Percentiles rank a stretch among this genome's conserved stretches.
These are phyloP conservation scores for Acyrthosiphon pisum DNA, from an alignment of 1,140 invertebrate species.

Conservation along the genomic window DNA sequence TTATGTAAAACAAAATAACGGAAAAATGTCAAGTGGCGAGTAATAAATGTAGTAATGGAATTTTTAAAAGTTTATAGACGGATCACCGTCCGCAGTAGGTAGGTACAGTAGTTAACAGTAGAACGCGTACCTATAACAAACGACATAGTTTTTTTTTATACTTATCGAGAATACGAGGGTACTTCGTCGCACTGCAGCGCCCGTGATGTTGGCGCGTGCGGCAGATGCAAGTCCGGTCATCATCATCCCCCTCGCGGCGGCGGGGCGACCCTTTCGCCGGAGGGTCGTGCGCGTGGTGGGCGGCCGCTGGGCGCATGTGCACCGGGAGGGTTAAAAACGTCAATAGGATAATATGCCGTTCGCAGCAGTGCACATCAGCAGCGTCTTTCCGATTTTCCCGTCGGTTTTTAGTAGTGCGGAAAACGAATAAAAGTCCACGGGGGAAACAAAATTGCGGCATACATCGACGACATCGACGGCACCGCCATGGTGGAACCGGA, in stretches of 20 bases:
- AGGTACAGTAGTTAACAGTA: neutral
- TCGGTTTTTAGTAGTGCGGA: neutral
- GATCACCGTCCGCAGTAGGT: neutral
- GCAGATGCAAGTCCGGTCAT: constrained; percentile 18
- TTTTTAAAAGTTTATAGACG: neutral
- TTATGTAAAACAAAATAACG: neutral
- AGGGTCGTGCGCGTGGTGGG: constrained; percentile 23
- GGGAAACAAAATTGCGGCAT: neutral
- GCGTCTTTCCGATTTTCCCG: neutral
- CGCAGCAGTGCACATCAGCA: neutral
- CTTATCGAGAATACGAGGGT: neutral
- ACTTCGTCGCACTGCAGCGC: neutral
- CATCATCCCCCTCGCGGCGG: neutral
- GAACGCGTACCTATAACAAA: neutral
- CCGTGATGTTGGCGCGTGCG: neutral
- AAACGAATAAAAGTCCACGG: neutral
- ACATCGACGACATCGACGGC: constrained; percentile 57
- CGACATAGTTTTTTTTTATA: neutral
- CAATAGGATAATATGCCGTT: constrained; percentile 41
- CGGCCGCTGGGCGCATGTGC: neutral
- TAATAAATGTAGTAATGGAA: neutral
- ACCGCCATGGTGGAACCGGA: constrained; percentile 81
- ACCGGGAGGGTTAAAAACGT: constrained; percentile 37
- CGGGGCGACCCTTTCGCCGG: neutral
- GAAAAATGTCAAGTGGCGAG: neutral